Evolutionary conservation across 2,113 vertebrate genomes (phyloP), one percentile per base, ranked within the genome.

Genomic region (Gobius niger): DNA sequence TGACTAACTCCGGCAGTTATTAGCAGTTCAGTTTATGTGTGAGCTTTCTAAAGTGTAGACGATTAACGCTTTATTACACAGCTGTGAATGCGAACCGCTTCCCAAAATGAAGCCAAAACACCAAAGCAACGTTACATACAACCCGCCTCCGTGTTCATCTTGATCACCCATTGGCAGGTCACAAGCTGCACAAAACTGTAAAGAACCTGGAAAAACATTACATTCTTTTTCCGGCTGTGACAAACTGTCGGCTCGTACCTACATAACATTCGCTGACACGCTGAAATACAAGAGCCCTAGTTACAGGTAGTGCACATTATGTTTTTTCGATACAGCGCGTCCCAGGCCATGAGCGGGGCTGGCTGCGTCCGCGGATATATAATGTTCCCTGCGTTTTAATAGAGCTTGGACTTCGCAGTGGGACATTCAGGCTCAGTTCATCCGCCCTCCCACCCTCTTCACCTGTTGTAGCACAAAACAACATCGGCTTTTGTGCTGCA

Each of bases 381-480:
- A 60, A 70, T 68, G 67, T 79, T 70, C 63, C 64, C 53, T 80
- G 47, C 74, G 59, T 63, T 80, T 81, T 65, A 85, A 82, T 73
- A 65, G 61, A 85, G 49, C 63, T 85, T 85, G 73, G 72, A 83
- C 68, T 62, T 64, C 71, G 56, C 63, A 65, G 51, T 34, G 67
- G 75, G 74, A 81, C 67, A 65, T 80, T 67, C 60, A 69, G 65
- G 34, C 63, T 78, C 75, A 76, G 47, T 73, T 85, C 72, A 67
- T 74, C 70, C 54, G 61, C 77, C 70, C 67, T 80, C 67, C 82
- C 75, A 77, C 71, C 9, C 34, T 65, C 77, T 88, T 57, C 57
- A 68, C 83, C 84, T 84, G 82, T 87, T 83, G 84, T 85, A 85
- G 69, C 73, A 78, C 75, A 82, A 61, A 87, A 87, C 82, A 34